Percentiles rank a stretch among this genome's conserved stretches.
Conservation (phyloP, 1,140 invertebrate genomes). For the Campodea augens region DNA sequence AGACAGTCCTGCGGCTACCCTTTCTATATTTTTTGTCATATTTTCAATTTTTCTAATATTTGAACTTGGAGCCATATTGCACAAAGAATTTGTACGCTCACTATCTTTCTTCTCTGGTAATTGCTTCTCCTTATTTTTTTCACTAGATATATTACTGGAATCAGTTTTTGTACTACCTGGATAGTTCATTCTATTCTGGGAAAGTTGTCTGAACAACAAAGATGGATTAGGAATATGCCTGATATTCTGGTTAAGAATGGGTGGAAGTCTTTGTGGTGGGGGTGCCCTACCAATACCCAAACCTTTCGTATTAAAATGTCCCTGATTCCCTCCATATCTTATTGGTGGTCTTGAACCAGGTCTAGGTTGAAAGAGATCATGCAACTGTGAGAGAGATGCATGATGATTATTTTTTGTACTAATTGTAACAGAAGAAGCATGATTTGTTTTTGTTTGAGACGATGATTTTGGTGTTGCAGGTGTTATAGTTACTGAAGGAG, state of each 20-base stretch:
- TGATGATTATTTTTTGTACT: too few relatives aligned
- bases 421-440: too few relatives aligned
- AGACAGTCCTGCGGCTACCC: conserved; percentile 17
- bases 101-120: too few relatives aligned
- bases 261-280: conserved; percentile 11
- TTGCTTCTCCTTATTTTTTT: conserved; percentile 2
- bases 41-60: conserved; percentile 18
- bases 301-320: too few relatives aligned
- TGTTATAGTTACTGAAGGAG: conserved; percentile 8
- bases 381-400: too few relatives aligned
- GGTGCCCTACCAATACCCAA: too few relatives aligned
- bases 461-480: background rate
- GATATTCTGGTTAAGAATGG: conserved; percentile 20
- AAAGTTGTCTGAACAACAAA: conserved; percentile 17
- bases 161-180: background rate
- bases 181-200: conserved; percentile 3
- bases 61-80: background rate
- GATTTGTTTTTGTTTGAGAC: too few relatives aligned
- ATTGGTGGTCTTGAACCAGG: too few relatives aligned
- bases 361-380: too few relatives aligned
- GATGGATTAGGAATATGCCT: conserved; percentile 23
- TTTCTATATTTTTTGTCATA: conserved; percentile 19
- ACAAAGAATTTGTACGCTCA: too few relatives aligned
- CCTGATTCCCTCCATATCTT: too few relatives aligned
- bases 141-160: background rate